Evolutionary conservation across 2,797 vertebrate species (phyloP).

Genomic region (Vultur gryphus): DNA sequence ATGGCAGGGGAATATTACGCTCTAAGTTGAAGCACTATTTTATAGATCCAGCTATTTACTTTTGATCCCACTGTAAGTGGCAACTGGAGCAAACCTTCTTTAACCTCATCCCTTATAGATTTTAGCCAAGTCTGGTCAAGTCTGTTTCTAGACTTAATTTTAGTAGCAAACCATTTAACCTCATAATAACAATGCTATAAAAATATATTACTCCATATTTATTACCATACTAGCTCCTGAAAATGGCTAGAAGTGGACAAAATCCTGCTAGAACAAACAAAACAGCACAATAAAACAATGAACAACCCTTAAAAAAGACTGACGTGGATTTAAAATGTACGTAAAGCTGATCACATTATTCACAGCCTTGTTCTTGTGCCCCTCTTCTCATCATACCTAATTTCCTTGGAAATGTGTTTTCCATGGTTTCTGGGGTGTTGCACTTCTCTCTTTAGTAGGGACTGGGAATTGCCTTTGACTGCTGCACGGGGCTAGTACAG

Average conservation of each 20-base stretch:
- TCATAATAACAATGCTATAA: not conserved
- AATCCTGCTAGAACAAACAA: not conserved
- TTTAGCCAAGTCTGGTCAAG: not conserved
- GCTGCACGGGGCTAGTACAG: not conserved
- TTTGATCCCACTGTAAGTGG: not conserved
- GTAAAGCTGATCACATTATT: not conserved
- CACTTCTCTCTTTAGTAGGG: not conserved
- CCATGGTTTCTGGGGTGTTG: not conserved
- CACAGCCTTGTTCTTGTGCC: not conserved
- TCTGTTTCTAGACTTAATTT: not conserved
- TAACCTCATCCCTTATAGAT: not conserved
- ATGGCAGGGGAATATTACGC: not conserved
- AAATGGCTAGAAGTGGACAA: not conserved
- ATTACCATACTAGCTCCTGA: not conserved
- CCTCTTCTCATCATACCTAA: not conserved
- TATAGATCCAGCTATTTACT: not conserved
- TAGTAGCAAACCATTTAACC: not conserved
- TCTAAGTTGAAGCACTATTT: not conserved
- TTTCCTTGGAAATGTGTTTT: not conserved
- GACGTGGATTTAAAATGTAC: not conserved
- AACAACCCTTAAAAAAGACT: not conserved
- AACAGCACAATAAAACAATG: not conserved
- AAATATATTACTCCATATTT: not conserved
- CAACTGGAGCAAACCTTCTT: not conserved
- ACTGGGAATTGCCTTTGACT: not conserved